Evolutionary conservation across 2,797 vertebrate genomes (phyloP), one percentile per base, ranked within the genome.

Genomic region (Erpetoichthys calabaricus): DNA sequence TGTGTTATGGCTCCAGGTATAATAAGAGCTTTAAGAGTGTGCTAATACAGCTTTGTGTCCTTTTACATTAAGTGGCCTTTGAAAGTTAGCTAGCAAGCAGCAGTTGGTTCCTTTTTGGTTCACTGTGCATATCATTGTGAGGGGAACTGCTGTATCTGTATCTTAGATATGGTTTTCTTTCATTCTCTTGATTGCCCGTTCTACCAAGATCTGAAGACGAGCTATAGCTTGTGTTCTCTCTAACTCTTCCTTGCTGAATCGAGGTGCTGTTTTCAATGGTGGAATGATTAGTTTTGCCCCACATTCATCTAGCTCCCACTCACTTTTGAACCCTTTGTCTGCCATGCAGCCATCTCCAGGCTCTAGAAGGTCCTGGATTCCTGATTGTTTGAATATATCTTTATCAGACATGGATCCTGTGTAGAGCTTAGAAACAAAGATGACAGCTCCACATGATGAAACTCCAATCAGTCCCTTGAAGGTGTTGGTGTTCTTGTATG

Each of bases 131-230:
- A 41, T 8, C 42, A 63, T 6, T 7, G 51, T n/a, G 2, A 60
- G 53, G n/a, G 56, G 58, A 46, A 67, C 42, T 47, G 47, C 25
- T 2, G 4, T 44, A 8, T 64, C 25, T 2, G 4, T 44, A 8
- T 64, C 60, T 56, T 51, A 62, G 10, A 60, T 64, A n/a, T 62
- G 60, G 25, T 57, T 64, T 7, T 63, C 57, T 46, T 57, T 67
- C n/a, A 64, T 53, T 10, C 58, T 62, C 3, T 45, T 45, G 42
- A 65, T 67, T 5, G 50, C 56, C 45, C 54, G 58, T 51, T 61
- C 59, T 5, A 66, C 57, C 10, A 61, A 50, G 44, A 57, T 42
- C 53, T 51, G 60, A 2, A 59, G 56, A 5, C 4, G 53, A 8
- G 50, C 56, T 45, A 60, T 58, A 6, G 59, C 57, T 42, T 59